phyloP scores from a whole-genome alignment of 2,888 invertebrate species.

The Candidula unifasciata region DNA sequence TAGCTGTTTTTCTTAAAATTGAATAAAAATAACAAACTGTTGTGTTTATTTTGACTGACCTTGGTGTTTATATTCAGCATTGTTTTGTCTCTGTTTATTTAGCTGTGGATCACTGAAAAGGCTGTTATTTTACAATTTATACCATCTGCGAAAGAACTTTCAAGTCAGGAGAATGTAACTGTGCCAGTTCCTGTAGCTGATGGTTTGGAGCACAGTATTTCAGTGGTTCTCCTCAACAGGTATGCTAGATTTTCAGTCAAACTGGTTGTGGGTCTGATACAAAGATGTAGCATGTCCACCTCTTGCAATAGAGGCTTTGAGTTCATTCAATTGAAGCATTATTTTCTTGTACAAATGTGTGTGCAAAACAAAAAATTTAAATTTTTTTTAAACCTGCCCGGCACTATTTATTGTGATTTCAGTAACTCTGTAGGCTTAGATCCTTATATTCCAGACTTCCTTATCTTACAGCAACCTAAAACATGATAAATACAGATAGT shows the following conservation, averaged over 20 bases:
- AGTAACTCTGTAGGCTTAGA: too few relatives aligned
- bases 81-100: conserved; percentile 2
- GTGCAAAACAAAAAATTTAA: too few relatives aligned
- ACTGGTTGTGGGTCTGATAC: background rate
- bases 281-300: too few relatives aligned
- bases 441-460: too few relatives aligned
- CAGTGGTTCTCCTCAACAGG: conserved; percentile 62
- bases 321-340: too few relatives aligned
- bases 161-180: conserved; percentile 60
- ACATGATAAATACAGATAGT: too few relatives aligned
- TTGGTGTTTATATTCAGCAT: background rate
- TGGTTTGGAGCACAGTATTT: conserved; percentile 65
- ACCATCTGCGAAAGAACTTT: conserved; percentile 59
- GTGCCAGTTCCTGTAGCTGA: conserved; percentile 64
- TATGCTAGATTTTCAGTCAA: conserved; percentile 45
- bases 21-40: background rate
- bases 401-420: too few relatives aligned
- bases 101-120: conserved; percentile 69
- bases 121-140: conserved; percentile 63
- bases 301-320: too few relatives aligned
- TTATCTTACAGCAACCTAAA: too few relatives aligned
- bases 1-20: too few relatives aligned
- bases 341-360: too few relatives aligned
- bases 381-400: too few relatives aligned
- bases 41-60: background rate